These are phyloP conservation scores for Xenopus petersii DNA, from an alignment of 2,797 vertebrate species.

Conservation along the genomic window DNA sequence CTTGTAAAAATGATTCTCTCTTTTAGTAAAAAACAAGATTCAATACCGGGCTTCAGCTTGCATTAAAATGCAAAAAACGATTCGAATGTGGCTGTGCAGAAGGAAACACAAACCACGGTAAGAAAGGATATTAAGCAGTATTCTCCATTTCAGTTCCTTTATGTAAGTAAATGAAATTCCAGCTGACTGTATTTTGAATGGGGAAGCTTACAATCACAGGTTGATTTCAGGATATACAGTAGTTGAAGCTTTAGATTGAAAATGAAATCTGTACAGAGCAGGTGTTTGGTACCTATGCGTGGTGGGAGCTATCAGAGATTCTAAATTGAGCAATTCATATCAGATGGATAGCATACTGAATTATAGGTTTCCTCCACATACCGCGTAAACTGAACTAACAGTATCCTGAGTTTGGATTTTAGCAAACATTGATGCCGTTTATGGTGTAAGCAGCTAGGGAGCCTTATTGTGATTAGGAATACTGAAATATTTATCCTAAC, in stretches of 20 bases:
- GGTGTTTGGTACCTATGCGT: slow-evolving; percentile 33
- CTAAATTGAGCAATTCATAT: slow-evolving; percentile 43
- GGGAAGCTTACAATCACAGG: slow-evolving; percentile 22
- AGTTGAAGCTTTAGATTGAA: neutral
- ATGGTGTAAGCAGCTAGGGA: neutral
- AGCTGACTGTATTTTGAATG: neutral
- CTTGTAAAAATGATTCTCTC: neutral
- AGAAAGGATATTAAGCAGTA: slow-evolving; percentile 49
- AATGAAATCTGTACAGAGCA: slow-evolving; percentile 1
- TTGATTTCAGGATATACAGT: slow-evolving; percentile 21
- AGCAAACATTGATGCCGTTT: neutral
- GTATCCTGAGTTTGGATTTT: slow-evolving; percentile 23
- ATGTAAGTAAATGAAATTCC: neutral
- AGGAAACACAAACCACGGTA: slow-evolving; percentile 93
- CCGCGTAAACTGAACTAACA: slow-evolving; percentile 14
- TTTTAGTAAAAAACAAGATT: slow-evolving; percentile 93
- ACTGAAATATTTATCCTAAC: too few species aligned
- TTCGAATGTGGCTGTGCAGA: slow-evolving; percentile 96
- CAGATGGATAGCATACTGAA: slow-evolving; percentile 31
- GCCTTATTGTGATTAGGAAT: too few species aligned
- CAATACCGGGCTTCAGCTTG: slow-evolving; percentile 84
- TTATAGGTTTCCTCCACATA: slow-evolving; percentile 28
- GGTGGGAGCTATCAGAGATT: slow-evolving; percentile 24
- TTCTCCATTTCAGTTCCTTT: slow-evolving; percentile 20
- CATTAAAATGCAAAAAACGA: slow-evolving; percentile 88